These are phyloP conservation scores for Ursus arctos DNA, from an alignment of 2,113 vertebrate genomes.

Conservation along the genomic window DNA sequence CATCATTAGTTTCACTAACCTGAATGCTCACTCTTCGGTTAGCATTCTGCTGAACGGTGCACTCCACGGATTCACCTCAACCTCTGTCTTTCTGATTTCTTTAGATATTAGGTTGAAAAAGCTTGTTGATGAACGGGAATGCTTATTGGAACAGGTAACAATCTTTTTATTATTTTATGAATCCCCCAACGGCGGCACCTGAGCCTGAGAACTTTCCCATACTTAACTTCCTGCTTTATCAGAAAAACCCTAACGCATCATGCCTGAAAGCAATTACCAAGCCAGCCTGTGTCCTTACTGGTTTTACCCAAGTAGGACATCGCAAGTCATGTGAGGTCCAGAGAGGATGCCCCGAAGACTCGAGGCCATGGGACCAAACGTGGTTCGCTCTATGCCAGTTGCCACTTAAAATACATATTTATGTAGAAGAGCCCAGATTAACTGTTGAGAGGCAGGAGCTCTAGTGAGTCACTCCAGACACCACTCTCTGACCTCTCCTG, in stretches of 20 bases:
- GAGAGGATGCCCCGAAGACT: background rate
- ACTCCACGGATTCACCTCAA: accelerated
- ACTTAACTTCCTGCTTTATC: background rate
- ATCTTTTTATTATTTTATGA: background rate
- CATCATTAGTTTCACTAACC: constrained; percentile 84
- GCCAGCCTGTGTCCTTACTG: background rate
- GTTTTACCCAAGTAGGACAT: background rate
- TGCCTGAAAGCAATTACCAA: background rate
- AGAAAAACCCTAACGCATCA: background rate
- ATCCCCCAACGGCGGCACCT: background rate
- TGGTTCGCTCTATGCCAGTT: accelerated
- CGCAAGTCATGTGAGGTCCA: background rate
- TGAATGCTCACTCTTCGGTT: accelerated
- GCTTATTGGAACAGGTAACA: constrained; percentile 95
- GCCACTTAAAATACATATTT: background rate
- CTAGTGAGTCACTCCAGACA: accelerated
- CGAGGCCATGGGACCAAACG: background rate
- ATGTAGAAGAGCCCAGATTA: background rate
- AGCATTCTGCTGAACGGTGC: background rate
- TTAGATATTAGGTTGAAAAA: constrained; percentile 96
- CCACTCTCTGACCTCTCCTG: background rate
- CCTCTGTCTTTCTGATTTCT: constrained; percentile 81
- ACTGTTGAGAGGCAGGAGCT: accelerated
- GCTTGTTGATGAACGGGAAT: constrained; percentile 95
- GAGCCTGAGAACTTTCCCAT: background rate